Evolutionary conservation across 2,888 invertebrate genomes (phyloP).

Genomic region (Mantis religiosa): DNA sequence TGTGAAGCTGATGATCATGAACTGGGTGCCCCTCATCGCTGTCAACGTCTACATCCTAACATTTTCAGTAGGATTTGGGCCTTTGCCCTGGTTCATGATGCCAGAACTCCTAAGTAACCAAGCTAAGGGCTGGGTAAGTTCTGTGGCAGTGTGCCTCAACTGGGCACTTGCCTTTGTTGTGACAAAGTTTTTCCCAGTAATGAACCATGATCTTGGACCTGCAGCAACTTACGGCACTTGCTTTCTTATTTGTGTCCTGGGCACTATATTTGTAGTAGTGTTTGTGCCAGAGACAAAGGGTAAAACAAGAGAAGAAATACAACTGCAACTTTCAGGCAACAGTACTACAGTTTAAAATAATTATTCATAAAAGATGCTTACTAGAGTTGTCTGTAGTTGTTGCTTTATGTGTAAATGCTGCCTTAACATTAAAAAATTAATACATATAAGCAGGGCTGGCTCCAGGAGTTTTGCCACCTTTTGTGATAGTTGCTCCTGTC

Average conservation of each 20-base stretch:
- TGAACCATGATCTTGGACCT: constrained; percentile 1
- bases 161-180: constrained; percentile 42
- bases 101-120: constrained; percentile 45
- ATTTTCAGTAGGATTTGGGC: constrained; percentile 43
- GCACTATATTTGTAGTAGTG: constrained; percentile 19
- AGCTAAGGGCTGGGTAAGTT: constrained; percentile 43
- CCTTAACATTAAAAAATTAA: too few relatives aligned
- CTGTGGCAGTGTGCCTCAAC: constrained; percentile 42
- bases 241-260: constrained; percentile 10
- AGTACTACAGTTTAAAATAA: background rate
- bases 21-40: constrained; percentile 42
- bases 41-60: constrained; percentile 41
- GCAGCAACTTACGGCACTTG: constrained; percentile 21
- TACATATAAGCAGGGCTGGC: too few relatives aligned
- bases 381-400: background rate
- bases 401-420: background rate
- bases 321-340: background rate
- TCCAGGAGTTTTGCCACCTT: too few relatives aligned
- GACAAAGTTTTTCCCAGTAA: constrained; percentile 43
- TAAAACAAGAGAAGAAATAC: constrained; percentile 18
- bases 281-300: constrained; percentile 29
- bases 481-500: too few relatives aligned
- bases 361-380: background rate
- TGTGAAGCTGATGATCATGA: background rate
- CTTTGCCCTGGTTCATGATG: constrained; percentile 46